Evolutionary conservation across 2,888 invertebrate genomes (phyloP), one percentile per base, ranked within the genome.

Genomic region (Pollenia griseotomentosa): DNA sequence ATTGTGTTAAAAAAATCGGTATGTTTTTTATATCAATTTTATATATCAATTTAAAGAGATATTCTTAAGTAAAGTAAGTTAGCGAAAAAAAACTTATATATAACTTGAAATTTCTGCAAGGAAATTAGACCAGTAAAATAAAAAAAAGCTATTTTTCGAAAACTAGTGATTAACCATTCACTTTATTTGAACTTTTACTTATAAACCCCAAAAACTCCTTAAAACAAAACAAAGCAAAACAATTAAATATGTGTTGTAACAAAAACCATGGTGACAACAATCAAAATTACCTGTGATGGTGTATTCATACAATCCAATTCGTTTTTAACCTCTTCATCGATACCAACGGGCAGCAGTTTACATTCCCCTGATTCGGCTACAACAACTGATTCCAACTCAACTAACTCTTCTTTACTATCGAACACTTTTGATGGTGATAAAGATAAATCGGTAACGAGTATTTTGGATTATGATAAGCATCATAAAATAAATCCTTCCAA

Each of bases 221-320:
- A 33, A 14, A 1, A 48, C 14, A 33, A 14, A 1, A 48, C 23
- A 53, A 74, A 74, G 66, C n/a, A 84, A 68, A 81, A 65, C 46
- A 73, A 70, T 73, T 73, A 73, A 86, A 75, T 84, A 88, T 88
- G 83, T 84, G 88, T 87, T 85, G 44, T 19, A 81, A 71, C 70
- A 85, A 85, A 87, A 87, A 92, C 89, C 88, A 93, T 93, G 93
- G 93, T 93, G 91, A 93, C 93, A 90, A 93, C 93, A 91, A 93
- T 93, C 85, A 93, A 93, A 90, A 93, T 93, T 89, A 93, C 93
- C 88, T 93, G 93, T 90, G 93, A 93, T 91, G 93, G 93, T 83
- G 93, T 93, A 61, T 93, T 93, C 90, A 93, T 93, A 90, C 93
- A 93, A 91, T 92, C 93, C 83, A 93, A 93, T 89, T 92, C 93